Conservation (phyloP, 2,113 vertebrate genomes). For the Gallinago media region DNA sequence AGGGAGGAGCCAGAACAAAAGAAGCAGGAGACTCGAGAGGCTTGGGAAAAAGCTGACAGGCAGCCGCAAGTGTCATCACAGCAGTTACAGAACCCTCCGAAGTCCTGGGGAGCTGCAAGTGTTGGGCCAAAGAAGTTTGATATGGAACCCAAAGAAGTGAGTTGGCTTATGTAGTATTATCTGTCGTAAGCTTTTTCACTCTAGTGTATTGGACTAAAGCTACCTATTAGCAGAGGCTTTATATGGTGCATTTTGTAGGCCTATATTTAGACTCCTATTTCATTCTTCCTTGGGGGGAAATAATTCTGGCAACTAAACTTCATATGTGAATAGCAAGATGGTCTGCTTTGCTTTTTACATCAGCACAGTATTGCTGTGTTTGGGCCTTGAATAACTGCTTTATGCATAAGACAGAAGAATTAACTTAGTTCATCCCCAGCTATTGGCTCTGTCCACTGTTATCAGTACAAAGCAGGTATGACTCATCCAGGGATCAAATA, state of each 20-base stretch:
- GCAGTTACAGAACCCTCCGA: slow-evolving; percentile 65
- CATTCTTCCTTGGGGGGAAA: background rate
- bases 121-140: slow-evolving; percentile 78
- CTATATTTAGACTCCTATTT: background rate
- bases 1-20: slow-evolving; percentile 77
- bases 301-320: background rate
- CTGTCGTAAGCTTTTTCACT: slow-evolving; percentile 33
- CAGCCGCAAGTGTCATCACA: slow-evolving; percentile 45
- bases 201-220: background rate
- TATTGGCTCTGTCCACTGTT: slow-evolving; percentile 8
- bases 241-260: background rate
- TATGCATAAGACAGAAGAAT: slow-evolving; percentile 38
- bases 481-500: slow-evolving; percentile 53
- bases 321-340: background rate
- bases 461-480: slow-evolving; percentile 54
- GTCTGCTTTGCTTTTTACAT: background rate
- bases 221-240: background rate
- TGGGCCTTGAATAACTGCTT: slow-evolving; percentile 15
- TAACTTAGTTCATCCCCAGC: slow-evolving; percentile 10
- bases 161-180: slow-evolving; percentile 55
- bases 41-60: slow-evolving; percentile 70
- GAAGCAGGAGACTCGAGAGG: slow-evolving; percentile 67
- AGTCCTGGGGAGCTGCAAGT: slow-evolving; percentile 83
- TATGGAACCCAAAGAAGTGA: slow-evolving; percentile 83
- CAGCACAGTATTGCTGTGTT: background rate